Base-by-base conservation (phyloP, 37 sponge, comb jelly and placozoan species). In the Beroe forskalii region DNA sequence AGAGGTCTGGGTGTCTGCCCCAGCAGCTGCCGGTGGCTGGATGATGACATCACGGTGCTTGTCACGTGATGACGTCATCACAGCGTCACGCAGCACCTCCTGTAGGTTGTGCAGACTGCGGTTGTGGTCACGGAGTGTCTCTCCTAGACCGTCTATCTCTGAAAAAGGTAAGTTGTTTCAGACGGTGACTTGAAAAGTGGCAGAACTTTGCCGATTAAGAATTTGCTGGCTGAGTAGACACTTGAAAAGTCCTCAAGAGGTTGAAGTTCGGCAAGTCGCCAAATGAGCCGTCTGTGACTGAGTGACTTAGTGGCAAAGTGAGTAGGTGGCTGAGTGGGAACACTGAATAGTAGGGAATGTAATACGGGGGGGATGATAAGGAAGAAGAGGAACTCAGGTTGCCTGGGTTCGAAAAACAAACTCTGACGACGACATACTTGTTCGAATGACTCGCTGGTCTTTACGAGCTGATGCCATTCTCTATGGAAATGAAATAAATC, bases 61-160 rank as follows among this genome's bases (percentile, higher is more conserved):
- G 38, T 69, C 72, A 69, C 72, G 72, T 63, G 66, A 63, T 17
- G 72, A 19, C 27, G 55, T 23, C 86, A n/a, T 41, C 0, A 43
- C n/a, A 12, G 31, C 55, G 38, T 80, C 86, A 44, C 86, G 86
- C 44, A 80, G 86, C 24, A 44, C 55, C 4, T 44, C 55, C 86
- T 80, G 86, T n/a, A 80, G 55, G 30, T 80, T 44, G 44, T 80
- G 86, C 12, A 80, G 30, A 80, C 55, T 44, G 1, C 86, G 43
- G 86, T 80, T 80, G 55, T 80, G 86, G 55, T 80, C 86, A 6
- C 86, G 86, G 25, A 80, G 22, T 38, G 86, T 44, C 25, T 80
- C 86, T 22, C 86, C 86, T n/a, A 80, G 20, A 3, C 86, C 86
- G 86, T 80, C 86, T 44, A 80, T 44, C 55, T 80, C 86, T 80